Base-by-base conservation (phyloP, 2,888 invertebrate genomes). In the Polyploca ridens region DNA sequence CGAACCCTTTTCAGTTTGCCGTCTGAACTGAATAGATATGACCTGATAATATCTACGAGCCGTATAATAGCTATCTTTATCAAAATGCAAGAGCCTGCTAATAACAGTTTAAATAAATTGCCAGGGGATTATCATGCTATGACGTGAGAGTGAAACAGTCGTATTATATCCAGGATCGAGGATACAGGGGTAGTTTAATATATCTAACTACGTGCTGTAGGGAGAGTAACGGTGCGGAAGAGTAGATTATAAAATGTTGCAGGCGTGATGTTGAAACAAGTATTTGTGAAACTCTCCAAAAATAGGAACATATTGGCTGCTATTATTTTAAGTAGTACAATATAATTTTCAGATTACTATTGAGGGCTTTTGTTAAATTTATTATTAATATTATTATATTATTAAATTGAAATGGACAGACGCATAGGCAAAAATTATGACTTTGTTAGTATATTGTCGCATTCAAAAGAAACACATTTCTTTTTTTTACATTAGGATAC, bases 181-280 rank as follows among this genome's bases (percentile, higher is more conserved):
- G 59, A 38, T 60, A 65, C 65, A 57, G 63, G 62, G 59, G 64
- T 67, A 65, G 65, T 68, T 63, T 38, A 35, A 35, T 60, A 38
- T 16, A 54, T 64, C 62, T 62, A 62, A 49, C 54, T 66, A 68
- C 65, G 68, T 66, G 62, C 67, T 67, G 70, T 70, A 70, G 69
- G 70, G 74, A 69, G 70, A 62, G 68, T 71, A 76, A 67, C 73
- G 74, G 72, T 73, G 75, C 72, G 77, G 75, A 78, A 77, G 75
- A 72, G 69, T 75, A 73, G 73, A 73, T 76, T 75, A 69, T 67
- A 63, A 54, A 57, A 63, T 57, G 33, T 57, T 63, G 57, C 46
- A 33, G 33, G 54, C 46, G 54, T 35, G 8, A 27, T n/a, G 62
- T 49, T 19, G 49, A 49, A 62, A 49, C 33, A 7, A 27, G 27